These are phyloP conservation scores for Larimichthys crocea DNA, from an alignment of 2,113 vertebrate species.

Conservation along the genomic window DNA sequence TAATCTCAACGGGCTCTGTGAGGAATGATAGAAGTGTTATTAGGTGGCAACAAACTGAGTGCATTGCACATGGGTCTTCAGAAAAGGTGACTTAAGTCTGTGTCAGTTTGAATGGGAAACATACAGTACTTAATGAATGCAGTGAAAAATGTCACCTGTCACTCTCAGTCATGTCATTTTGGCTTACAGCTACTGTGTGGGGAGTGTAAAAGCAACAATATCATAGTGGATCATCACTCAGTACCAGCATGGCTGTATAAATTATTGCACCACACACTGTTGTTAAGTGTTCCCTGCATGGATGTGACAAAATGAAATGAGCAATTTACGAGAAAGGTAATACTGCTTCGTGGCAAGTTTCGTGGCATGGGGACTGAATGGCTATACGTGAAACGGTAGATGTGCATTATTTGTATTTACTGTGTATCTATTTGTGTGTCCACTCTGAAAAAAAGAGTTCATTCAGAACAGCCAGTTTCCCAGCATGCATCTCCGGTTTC, in stretches of 20 bases:
- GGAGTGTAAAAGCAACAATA: constrained; percentile 44
- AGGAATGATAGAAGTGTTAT: constrained; percentile 28
- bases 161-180: constrained; percentile 33
- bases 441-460: constrained; percentile 4
- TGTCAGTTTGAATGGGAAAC: constrained; percentile 13
- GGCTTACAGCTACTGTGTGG: constrained; percentile 28
- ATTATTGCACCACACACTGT: constrained; percentile 61
- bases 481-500: constrained; percentile 36
- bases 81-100: constrained; percentile 13
- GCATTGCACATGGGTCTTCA: constrained; percentile 35
- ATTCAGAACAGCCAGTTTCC: constrained; percentile 1
- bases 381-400: background rate
- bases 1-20: constrained; percentile 34
- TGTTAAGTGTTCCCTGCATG: constrained; percentile 48
- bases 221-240: constrained; percentile 39
- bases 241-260: constrained; percentile 27
- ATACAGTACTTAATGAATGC: constrained; percentile 22
- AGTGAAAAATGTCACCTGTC: constrained; percentile 18
- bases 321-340: constrained; percentile 22
- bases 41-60: constrained; percentile 5
- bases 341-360: constrained; percentile 48
- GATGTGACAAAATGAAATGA: constrained; percentile 19
- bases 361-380: constrained; percentile 3
- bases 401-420: constrained; percentile 23
- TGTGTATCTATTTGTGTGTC: constrained; percentile 30